phyloP scores from a whole-genome alignment of 2,888 invertebrate species.

The Sphinx pinastri region DNA sequence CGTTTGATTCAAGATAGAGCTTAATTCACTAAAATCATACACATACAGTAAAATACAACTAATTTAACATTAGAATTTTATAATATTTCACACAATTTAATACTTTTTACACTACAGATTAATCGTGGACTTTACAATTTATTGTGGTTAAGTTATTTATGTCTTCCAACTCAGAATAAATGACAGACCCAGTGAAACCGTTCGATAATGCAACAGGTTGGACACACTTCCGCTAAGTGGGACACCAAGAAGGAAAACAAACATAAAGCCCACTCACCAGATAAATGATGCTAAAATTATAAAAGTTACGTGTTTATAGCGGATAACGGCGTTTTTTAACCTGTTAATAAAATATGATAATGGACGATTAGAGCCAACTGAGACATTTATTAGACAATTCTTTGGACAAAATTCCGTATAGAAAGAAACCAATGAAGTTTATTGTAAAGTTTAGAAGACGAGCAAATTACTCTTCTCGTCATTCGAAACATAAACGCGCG shows the following conservation, averaged over 20 bases:
- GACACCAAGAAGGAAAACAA: conserved; percentile 13
- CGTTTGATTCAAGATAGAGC: too few relatives aligned
- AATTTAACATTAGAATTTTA: too few relatives aligned
- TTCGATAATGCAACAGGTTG: conserved; percentile 22
- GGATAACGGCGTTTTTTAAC: conserved; percentile 27
- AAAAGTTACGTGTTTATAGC: conserved; percentile 22
- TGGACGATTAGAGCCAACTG: background rate
- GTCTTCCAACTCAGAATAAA: conserved; percentile 16
- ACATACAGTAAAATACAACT: too few relatives aligned
- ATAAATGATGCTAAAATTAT: conserved; percentile 10
- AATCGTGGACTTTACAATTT: background rate
- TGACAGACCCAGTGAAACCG: conserved; percentile 16
- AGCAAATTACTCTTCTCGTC: too few relatives aligned
- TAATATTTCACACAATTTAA: background rate
- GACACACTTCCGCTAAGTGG: conserved; percentile 16
- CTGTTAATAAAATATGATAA: background rate
- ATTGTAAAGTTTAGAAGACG: too few relatives aligned
- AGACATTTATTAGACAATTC: too few relatives aligned
- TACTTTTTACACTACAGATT: background rate
- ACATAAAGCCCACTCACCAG: conserved; percentile 8
- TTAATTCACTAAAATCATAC: too few relatives aligned
- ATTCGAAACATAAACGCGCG: too few relatives aligned
- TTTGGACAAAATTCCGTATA: too few relatives aligned
- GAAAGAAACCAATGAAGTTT: too few relatives aligned
- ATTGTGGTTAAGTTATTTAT: background rate